Conservation (phyloP, 1,140 invertebrate species). For the Drosophila sulfurigaster region DNA sequence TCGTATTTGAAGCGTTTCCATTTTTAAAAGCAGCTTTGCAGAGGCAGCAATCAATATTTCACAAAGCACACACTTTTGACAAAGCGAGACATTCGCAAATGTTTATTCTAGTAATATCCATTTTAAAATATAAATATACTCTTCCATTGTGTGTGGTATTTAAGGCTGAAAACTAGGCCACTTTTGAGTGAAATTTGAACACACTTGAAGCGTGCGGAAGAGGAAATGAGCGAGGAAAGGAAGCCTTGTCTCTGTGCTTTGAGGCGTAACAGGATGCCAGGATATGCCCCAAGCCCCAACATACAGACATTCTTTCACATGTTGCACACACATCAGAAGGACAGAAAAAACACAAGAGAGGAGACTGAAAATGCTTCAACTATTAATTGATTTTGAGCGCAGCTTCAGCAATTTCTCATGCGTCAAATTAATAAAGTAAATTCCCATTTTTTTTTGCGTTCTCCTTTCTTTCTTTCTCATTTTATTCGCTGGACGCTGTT, state of each 20-base stretch:
- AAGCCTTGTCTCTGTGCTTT: neutral
- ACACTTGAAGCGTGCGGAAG: conserved; percentile 33
- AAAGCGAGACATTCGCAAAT: neutral
- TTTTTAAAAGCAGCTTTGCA: neutral
- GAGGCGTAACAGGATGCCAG: conserved; percentile 12
- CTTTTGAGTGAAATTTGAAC: conserved; percentile 41
- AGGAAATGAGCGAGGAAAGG: conserved; percentile 21
- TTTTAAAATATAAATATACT: neutral
- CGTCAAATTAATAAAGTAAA: conserved; percentile 64
- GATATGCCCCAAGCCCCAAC: neutral
- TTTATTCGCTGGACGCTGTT: conserved; percentile 8
- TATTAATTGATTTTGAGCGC: conserved; percentile 67
- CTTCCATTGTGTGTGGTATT: neutral
- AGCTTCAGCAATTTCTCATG: conserved; percentile 9
- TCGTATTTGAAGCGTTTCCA: conserved; percentile 2
- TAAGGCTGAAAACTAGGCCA: conserved; percentile 37
- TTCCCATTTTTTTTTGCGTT: conserved; percentile 7
- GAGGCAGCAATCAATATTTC: conserved; percentile 6
- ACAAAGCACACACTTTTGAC: neutral
- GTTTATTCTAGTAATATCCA: neutral
- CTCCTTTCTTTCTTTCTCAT: neutral
- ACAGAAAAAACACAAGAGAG: neutral
- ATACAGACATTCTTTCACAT: conserved; percentile 44
- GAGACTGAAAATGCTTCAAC: conserved; percentile 9
- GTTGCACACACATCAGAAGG: conserved; percentile 40